These are phyloP conservation scores for Calypte anna DNA, from an alignment of 2,113 vertebrate genomes.

Conservation along the genomic window DNA sequence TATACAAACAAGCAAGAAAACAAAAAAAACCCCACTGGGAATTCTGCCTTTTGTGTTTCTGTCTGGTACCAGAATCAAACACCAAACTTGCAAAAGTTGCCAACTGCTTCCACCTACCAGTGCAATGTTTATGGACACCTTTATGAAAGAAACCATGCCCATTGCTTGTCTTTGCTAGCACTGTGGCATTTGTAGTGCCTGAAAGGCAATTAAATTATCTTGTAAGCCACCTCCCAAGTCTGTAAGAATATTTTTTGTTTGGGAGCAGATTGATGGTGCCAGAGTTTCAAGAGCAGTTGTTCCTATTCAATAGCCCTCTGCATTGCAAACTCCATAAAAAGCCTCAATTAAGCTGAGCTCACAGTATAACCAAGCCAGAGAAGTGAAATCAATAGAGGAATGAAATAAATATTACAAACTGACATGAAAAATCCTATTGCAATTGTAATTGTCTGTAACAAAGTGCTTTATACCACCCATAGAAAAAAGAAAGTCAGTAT, in stretches of 20 bases:
- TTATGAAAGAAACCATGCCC: neutral
- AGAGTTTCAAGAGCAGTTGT: neutral
- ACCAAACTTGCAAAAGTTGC: neutral
- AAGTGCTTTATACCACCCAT: neutral
- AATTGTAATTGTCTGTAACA: neutral
- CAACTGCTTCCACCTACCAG: neutral
- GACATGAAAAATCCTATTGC: neutral
- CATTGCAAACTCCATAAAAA: neutral
- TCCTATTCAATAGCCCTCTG: neutral
- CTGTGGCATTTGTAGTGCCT: neutral
- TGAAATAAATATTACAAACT: neutral
- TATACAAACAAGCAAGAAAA: neutral
- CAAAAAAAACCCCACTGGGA: neutral
- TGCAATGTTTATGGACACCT: neutral
- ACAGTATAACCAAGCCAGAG: fast-evolving
- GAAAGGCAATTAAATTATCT: neutral
- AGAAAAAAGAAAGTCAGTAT: neutral
- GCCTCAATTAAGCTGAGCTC: neutral
- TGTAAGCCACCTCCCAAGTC: neutral
- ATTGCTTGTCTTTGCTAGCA: neutral
- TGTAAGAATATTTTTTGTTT: neutral
- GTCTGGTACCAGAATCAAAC: neutral
- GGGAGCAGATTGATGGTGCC: neutral
- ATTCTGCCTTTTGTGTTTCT: neutral
- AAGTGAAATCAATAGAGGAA: neutral